Evolutionary conservation across 64 coral and sea anemone genomes (phyloP).

Genomic region (Stichodactyla helianthus): DNA sequence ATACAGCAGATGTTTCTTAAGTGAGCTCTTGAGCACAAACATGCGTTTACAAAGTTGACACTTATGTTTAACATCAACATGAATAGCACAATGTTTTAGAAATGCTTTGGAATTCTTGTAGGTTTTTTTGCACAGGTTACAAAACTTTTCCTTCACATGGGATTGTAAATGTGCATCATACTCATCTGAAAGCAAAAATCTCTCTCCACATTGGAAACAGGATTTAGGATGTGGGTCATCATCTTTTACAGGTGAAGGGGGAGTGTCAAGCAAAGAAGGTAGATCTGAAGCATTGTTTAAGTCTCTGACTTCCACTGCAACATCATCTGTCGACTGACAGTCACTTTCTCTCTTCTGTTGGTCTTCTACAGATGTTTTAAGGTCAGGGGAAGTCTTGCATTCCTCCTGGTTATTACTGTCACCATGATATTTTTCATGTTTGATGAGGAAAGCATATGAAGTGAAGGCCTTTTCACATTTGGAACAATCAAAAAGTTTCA

Average conservation of each 20-base stretch:
- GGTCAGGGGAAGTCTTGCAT: not conserved
- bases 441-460: not conserved
- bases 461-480: conserved; percentile 7
- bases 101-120: not conserved
- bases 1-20: not conserved
- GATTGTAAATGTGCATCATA: not conserved
- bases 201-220: conserved; percentile 12
- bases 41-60: not conserved
- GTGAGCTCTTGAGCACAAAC: not conserved
- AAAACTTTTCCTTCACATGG: not conserved
- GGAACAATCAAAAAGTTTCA: not conserved
- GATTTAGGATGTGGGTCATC: not conserved
- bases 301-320: not conserved
- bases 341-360: not conserved
- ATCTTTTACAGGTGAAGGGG: not conserved
- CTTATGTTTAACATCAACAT: not conserved
- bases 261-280: not conserved
- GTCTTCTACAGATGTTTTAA: no score
- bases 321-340: not conserved
- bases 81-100: not conserved
- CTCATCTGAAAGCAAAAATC: not conserved
- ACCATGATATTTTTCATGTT: not conserved
- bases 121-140: not conserved
- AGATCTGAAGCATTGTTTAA: not conserved
- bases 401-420: not conserved